Evolutionary conservation across 2,113 vertebrate genomes (phyloP).

Genomic region (Tapirus terrestris): DNA sequence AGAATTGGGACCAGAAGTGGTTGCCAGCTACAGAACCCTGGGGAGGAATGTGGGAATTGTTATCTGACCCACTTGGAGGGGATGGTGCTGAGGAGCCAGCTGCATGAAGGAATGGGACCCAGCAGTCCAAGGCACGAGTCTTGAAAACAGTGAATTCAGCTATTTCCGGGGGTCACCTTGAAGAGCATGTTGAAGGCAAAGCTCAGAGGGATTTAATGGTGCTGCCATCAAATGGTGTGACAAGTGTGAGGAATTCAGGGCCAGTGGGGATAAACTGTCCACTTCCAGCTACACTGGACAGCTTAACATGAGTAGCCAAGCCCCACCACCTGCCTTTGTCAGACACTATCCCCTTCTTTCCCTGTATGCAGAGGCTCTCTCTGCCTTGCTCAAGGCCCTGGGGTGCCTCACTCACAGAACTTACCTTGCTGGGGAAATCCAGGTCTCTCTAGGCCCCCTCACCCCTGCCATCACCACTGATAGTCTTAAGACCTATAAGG

Average conservation of each 20-base stretch:
- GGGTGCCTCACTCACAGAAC: neutral
- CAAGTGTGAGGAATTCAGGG: neutral
- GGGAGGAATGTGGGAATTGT: neutral
- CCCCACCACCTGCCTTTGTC: neutral
- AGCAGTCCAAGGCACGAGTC: neutral
- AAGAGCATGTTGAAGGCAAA: neutral
- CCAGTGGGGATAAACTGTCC: neutral
- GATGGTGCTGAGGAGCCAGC: neutral
- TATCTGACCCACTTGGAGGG: neutral
- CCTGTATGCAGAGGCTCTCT: neutral
- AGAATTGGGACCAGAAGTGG: neutral
- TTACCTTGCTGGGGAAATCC: neutral
- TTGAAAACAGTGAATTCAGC: neutral
- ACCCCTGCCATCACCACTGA: neutral
- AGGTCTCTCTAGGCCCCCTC: neutral
- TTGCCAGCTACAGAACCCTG: neutral
- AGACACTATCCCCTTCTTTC: no score
- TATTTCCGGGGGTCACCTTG: neutral
- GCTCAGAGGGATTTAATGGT: neutral
- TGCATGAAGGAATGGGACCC: neutral
- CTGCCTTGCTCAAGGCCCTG: neutral
- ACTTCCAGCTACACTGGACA: neutral
- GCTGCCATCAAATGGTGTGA: neutral
- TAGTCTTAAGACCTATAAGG: neutral
- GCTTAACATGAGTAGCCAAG: neutral